A percentile compares a stretch with the other conserved stretches of the same genome.
Conservation (phyloP, 2,888 invertebrate species). For the Sceliomorpha sp. region DNA sequence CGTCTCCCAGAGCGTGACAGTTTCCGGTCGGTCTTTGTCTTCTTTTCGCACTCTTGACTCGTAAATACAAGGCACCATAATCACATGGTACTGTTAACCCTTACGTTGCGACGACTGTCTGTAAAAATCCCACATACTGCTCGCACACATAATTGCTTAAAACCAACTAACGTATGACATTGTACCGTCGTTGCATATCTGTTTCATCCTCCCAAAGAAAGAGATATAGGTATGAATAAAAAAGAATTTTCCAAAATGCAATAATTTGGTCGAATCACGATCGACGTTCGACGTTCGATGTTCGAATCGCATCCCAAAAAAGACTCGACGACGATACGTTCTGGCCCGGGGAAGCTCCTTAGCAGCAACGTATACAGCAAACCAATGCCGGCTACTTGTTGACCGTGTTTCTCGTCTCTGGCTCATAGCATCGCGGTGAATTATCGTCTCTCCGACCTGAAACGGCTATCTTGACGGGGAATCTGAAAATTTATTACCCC, state of each 20-base stretch:
- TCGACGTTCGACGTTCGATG: constrained; percentile 22
- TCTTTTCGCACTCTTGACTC: constrained; percentile 6
- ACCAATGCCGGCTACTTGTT: constrained; percentile 68
- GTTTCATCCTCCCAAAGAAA: too few relatives aligned
- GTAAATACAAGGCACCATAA: constrained; percentile 1
- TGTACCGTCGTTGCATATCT: too few relatives aligned
- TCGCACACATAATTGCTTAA: not conserved
- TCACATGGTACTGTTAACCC: not conserved
- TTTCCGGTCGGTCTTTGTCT: constrained; percentile 58
- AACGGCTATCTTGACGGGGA: constrained; percentile 65
- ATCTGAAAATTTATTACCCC: constrained; percentile 72
- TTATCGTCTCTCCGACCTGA: constrained; percentile 65
- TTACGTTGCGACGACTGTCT: not conserved
- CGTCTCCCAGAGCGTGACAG: constrained; percentile 62
- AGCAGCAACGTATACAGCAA: constrained; percentile 59
- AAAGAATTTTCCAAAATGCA: too few relatives aligned
- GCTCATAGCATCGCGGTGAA: constrained; percentile 62
- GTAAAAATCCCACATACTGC: not conserved
- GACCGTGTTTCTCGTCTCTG: constrained; percentile 61
- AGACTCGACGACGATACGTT: too few relatives aligned
- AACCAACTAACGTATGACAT: too few relatives aligned
- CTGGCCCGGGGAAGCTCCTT: constrained; percentile 54
- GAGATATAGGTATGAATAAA: too few relatives aligned
- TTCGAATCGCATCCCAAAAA: too few relatives aligned
- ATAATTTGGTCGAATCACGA: constrained; percentile 13